Conservation (phyloP, 2,113 vertebrate genomes). For the Engystomops pustulosus region DNA sequence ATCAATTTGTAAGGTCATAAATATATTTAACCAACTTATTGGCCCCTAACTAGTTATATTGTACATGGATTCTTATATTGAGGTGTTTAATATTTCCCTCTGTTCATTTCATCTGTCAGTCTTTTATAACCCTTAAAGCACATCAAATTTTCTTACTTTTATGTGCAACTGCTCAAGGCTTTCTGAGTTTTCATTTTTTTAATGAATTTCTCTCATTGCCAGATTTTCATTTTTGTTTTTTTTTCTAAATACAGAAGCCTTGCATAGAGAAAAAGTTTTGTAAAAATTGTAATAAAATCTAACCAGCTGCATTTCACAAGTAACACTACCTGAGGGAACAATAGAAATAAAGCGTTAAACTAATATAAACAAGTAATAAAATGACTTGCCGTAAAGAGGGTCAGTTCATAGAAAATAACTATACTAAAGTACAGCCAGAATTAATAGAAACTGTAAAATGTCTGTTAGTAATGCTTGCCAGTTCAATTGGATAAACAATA, state of each 20-base stretch:
- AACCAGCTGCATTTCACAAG: not conserved
- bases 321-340: slow-evolving; percentile 1
- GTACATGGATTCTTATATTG: no score
- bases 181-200: not conserved
- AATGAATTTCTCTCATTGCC: not conserved
- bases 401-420: not conserved
- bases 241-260: not conserved
- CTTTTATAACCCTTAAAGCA: not conserved
- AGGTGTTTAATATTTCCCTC: not conserved
- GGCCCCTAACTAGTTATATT: no score
- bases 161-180: not conserved
- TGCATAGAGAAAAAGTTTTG: not conserved
- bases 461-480: not conserved
- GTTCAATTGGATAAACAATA: not conserved
- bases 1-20: no score
- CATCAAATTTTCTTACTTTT: not conserved
- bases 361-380: slow-evolving; percentile 20
- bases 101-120: not conserved
- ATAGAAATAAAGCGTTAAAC: slow-evolving; percentile 3
- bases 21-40: no score
- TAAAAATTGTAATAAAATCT: slow-evolving; percentile 15
- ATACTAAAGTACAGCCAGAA: not conserved
- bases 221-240: not conserved
- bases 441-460: slow-evolving; percentile 32
- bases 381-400: not conserved